These are phyloP conservation scores for Drosophila neoperkinsi DNA, from an alignment of 2,888 invertebrate genomes.

Conservation along the genomic window DNA sequence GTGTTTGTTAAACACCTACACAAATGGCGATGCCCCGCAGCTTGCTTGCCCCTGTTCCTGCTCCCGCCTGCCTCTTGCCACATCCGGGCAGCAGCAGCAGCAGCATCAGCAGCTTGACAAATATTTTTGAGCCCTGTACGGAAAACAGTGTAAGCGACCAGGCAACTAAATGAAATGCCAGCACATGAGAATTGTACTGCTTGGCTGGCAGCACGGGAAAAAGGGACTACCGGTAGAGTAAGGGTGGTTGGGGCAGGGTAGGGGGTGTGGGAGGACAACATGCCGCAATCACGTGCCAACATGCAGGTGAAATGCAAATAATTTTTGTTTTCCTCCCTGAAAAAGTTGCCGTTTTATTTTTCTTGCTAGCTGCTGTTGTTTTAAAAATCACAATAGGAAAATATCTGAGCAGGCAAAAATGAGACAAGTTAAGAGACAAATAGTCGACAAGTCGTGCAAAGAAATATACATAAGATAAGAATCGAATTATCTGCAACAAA, in stretches of 20 bases:
- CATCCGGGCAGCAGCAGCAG: slow-evolving; percentile 7
- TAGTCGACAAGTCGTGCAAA: slow-evolving; percentile 34
- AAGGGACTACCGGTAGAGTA: neutral
- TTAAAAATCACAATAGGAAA: slow-evolving; percentile 23
- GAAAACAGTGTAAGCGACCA: slow-evolving; percentile 41
- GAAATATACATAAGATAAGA: slow-evolving; percentile 13
- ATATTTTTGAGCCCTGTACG: slow-evolving; percentile 65
- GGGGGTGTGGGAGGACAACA: slow-evolving; percentile 4
- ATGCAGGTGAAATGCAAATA: slow-evolving; percentile 79
- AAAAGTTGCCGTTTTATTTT: slow-evolving; percentile 47
- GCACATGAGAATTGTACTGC: slow-evolving; percentile 51
- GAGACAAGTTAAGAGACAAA: slow-evolving; percentile 44
- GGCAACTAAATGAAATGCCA: slow-evolving; percentile 68
- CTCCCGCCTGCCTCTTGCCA: neutral
- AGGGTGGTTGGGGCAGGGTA: neutral
- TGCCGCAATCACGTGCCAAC: slow-evolving; percentile 78
- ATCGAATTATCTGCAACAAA: slow-evolving; percentile 18
- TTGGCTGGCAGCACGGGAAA: neutral
- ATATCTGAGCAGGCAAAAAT: slow-evolving; percentile 61
- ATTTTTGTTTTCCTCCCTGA: slow-evolving; percentile 71
- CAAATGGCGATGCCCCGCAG: slow-evolving; percentile 42
- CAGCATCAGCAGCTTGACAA: slow-evolving; percentile 54
- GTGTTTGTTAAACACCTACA: slow-evolving; percentile 79
- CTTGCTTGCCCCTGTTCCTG: neutral
- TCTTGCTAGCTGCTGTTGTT: slow-evolving; percentile 24